A percentile compares a stretch with the other conserved stretches of the same genome.
Conservation (phyloP, 2,888 invertebrate species). For the Pammene fasciana region DNA sequence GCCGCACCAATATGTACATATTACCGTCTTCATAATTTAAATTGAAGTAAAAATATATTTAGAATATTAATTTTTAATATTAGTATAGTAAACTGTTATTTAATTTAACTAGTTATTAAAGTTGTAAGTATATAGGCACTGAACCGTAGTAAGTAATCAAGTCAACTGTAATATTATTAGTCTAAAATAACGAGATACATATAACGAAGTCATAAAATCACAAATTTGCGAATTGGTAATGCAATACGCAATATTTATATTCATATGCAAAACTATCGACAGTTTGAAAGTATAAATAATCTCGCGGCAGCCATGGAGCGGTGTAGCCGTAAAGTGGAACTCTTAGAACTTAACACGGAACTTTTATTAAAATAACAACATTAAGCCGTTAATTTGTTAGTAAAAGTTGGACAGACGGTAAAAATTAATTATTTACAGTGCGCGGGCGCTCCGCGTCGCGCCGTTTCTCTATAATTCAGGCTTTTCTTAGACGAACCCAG, state of each 20-base stretch:
- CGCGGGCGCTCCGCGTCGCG: constrained; percentile 65
- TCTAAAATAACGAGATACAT: no score
- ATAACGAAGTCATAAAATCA: no score
- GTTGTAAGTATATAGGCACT: no score
- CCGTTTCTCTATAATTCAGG: constrained; percentile 75
- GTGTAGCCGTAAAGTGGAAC: constrained; percentile 72
- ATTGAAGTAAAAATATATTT: no score
- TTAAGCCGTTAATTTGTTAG: constrained; percentile 81
- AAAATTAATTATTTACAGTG: constrained; percentile 80
- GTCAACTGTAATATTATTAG: no score
- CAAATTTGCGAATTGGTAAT: not conserved
- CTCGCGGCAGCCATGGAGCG: constrained; percentile 64
- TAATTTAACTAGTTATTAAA: no score
- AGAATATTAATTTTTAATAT: no score
- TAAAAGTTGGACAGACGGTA: constrained; percentile 80
- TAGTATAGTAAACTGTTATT: no score
- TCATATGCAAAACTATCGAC: constrained; percentile 27
- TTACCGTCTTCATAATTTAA: no score
- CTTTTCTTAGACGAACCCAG: constrained; percentile 47
- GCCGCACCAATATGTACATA: no score
- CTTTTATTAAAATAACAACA: constrained; percentile 82
- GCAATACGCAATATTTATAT: not conserved
- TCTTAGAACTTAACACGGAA: constrained; percentile 69
- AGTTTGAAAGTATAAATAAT: constrained; percentile 70
- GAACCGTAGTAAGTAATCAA: no score